phyloP scores from a whole-genome alignment of 2,797 vertebrate species.

The Cynodonichthys magdalenae region DNA sequence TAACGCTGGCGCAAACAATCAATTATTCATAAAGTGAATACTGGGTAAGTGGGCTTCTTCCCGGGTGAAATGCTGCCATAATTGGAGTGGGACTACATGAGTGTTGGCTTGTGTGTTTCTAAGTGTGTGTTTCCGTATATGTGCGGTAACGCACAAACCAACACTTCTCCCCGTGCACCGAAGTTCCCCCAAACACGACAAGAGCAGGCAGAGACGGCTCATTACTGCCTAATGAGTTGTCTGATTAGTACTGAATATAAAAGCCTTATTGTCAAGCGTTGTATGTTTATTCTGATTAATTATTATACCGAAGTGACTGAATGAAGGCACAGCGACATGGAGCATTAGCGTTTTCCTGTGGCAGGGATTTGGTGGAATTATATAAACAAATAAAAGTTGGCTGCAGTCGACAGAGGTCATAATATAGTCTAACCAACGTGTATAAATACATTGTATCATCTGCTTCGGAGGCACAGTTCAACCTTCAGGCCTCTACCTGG shows the following conservation, averaged over 20 bases:
- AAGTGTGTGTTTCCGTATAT: conserved; percentile 24
- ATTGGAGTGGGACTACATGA: conserved; percentile 79
- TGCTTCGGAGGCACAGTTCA: neutral
- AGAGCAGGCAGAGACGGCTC: conserved; percentile 73
- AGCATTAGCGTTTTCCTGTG: conserved; percentile 61
- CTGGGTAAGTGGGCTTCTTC: conserved; percentile 79
- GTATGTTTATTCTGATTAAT: conserved; percentile 84
- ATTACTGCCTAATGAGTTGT: conserved; percentile 83
- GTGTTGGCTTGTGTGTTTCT: conserved; percentile 52
- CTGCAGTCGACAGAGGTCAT: conserved; percentile 10
- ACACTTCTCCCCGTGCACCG: conserved; percentile 56
- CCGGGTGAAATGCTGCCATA: conserved; percentile 81
- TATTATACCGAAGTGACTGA: conserved; percentile 77
- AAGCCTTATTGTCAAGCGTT: conserved; percentile 75
- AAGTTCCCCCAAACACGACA: conserved; percentile 72
- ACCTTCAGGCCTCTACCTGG: conserved; percentile 11
- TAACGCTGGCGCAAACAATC: conserved; percentile 78
- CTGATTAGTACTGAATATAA: conserved; percentile 79
- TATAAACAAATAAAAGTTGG: conserved; percentile 20
- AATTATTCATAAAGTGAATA: conserved; percentile 83
- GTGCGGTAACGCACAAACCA: conserved; percentile 29
- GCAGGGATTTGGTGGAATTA: conserved; percentile 54
- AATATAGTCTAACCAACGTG: conserved; percentile 5
- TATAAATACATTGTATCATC: conserved; percentile 3
- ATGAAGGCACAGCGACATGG: conserved; percentile 65